Evolutionary conservation across 2,797 vertebrate species (phyloP), one percentile per base, ranked within the genome.

Genomic region (Graptemys geographica): DNA sequence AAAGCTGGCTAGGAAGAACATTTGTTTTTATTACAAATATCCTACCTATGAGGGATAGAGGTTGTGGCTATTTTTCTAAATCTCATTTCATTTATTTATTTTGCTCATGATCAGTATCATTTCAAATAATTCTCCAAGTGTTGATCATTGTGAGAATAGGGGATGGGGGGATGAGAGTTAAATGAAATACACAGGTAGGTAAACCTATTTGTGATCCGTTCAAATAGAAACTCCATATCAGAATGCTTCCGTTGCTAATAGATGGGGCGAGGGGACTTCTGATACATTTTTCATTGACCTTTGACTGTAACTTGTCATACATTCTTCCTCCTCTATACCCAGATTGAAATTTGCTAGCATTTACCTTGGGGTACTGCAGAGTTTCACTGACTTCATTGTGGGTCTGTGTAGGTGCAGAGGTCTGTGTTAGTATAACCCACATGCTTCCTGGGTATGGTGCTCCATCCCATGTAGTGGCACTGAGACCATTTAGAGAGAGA

Each of bases 11-110:
- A 33, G 25, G 37, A 69, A 87, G 78, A 95, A 59, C 18, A 94
- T 94, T 89, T 83, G 69, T 81, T 95, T 84, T 86, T 88, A 87
- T 91, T 92, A 76, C 84, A 81, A 47, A 86, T 94, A 96, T 83
- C 52, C 80, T 81, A 74, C 57, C 33, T 76, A 15, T 65, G 52
- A 84, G 80, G 41, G 55, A 57, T 37, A 28, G 59, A 86, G 33
- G 23, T 28, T 4, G 51, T 44, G 44, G n/a, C 47, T 19, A 2
- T 85, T 93, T 79, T 83, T 79, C 49, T 69, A 5, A 11, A 2
- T n/a, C 0, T 81, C 5, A 31, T 65, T 0, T 81, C 23, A 65
- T 80, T 84, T 62, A 28, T 62, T 55, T 5, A 41, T 83, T 15
- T n/a, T 83, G 27, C 7, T 93, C 44, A 57, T 47, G 1, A 52